Percentiles rank a stretch among this genome's conserved stretches.
These are phyloP conservation scores for Agonopterix heracliana DNA, from an alignment of 2,888 invertebrate species.

Conservation along the genomic window DNA sequence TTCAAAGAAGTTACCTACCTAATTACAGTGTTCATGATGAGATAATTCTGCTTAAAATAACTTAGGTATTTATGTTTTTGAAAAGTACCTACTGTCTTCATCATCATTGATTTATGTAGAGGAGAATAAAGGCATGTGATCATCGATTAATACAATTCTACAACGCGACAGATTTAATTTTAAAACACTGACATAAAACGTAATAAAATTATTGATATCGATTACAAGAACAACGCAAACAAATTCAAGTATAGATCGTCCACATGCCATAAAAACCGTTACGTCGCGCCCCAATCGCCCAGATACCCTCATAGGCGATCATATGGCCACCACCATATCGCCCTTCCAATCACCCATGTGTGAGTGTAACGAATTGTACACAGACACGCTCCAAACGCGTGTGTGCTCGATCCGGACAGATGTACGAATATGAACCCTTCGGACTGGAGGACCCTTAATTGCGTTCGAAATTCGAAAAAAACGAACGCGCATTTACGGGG, in stretches of 20 bases:
- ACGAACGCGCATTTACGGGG: background rate
- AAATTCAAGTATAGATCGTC: constrained; percentile 6
- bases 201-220: constrained; percentile 2
- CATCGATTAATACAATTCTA: too few species aligned
- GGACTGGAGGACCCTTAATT: constrained; percentile 32
- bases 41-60: too few species aligned
- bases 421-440: constrained; percentile 26
- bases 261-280: constrained; percentile 17
- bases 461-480: constrained; percentile 18
- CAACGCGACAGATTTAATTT: too few species aligned
- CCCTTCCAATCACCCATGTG: constrained; percentile 2
- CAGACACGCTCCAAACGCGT: background rate
- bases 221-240: constrained; percentile 4
- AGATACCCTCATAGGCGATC: constrained; percentile 1
- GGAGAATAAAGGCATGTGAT: too few species aligned
- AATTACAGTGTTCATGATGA: too few species aligned
- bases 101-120: too few species aligned
- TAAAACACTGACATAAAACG: too few species aligned
- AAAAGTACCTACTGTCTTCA: too few species aligned
- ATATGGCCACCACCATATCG: constrained; percentile 9
- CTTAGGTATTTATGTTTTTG: too few species aligned
- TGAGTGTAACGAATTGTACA: constrained; percentile 2
- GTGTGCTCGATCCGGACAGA: constrained; percentile 27
- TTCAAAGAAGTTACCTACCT: too few species aligned
- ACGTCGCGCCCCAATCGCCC: constrained; percentile 7